Evolutionary conservation across 2,113 vertebrate species (phyloP).

Genomic region (Periophthalmodon schlosseri): DNA sequence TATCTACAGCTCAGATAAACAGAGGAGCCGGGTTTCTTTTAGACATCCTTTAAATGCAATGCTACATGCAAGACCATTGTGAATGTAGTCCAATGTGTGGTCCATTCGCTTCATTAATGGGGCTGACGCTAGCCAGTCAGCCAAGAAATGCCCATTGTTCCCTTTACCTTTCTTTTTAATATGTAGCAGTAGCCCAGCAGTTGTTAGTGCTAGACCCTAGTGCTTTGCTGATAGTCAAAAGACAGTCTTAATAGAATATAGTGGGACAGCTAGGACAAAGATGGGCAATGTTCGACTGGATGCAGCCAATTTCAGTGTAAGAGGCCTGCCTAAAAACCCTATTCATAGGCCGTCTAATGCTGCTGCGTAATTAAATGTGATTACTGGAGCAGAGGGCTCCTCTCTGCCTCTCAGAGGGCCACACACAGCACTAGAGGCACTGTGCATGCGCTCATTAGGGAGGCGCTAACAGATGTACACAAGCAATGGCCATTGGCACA

Average conservation of each 20-base stretch:
- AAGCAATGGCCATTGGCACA: constrained; percentile 65
- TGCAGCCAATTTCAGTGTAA: constrained; percentile 72
- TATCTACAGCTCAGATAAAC: constrained; percentile 37
- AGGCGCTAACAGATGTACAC: constrained; percentile 72
- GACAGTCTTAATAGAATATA: constrained; percentile 79
- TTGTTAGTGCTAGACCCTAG: constrained; percentile 63
- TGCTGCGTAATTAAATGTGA: constrained; percentile 83
- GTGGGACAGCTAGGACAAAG: constrained; percentile 75
- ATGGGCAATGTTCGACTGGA: constrained; percentile 80
- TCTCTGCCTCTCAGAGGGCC: constrained; percentile 71
- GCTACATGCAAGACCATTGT: constrained; percentile 51
- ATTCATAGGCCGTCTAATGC: constrained; percentile 81
- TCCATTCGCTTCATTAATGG: constrained; percentile 72
- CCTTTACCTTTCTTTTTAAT: constrained; percentile 67
- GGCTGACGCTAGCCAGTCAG: constrained; percentile 58
- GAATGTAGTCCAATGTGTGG: constrained; percentile 65
- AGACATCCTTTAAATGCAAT: constrained; percentile 49
- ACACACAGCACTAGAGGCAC: constrained; percentile 73
- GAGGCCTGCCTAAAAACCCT: constrained; percentile 79
- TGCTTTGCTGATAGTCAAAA: constrained; percentile 75
- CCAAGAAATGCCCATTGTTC: constrained; percentile 75
- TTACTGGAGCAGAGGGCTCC: constrained; percentile 79
- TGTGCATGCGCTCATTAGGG: constrained; percentile 71
- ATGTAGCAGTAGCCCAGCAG: constrained; percentile 76
- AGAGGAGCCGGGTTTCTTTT: constrained; percentile 44